Percentiles rank a stretch among this genome's conserved stretches.
phyloP scores from a whole-genome alignment of 2,888 invertebrate genomes.

The Parelbella ahira region DNA sequence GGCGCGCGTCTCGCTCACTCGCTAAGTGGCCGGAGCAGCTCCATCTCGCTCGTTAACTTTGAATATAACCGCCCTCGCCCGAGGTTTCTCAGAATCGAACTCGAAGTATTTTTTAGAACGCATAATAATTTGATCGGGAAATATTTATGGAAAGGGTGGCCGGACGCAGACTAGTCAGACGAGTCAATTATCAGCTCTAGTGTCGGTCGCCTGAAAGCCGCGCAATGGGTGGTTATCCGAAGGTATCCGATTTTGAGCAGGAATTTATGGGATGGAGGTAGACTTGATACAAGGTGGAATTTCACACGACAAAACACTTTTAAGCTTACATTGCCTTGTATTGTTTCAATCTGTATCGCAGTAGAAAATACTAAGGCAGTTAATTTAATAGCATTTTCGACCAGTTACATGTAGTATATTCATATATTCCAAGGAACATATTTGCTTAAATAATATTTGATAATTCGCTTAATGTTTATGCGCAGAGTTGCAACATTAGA shows the following conservation, averaged over 20 bases:
- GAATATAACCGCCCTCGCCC: constrained; percentile 70
- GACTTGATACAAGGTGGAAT: constrained; percentile 48
- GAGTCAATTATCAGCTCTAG: constrained; percentile 72
- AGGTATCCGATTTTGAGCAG: constrained; percentile 45
- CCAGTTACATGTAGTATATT: no score
- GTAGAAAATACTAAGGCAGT: no score
- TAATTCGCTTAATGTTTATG: no score
- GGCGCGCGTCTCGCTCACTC: constrained; percentile 52
- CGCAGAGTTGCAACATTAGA: no score
- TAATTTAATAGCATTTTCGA: no score
- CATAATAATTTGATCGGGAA: constrained; percentile 80
- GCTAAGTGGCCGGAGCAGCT: constrained; percentile 29
- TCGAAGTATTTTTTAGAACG: constrained; percentile 75
- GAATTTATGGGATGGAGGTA: constrained; percentile 65
- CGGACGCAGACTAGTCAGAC: constrained; percentile 64
- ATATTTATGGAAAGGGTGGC: constrained; percentile 79
- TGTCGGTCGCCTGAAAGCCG: constrained; percentile 57
- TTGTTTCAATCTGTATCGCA: no score
- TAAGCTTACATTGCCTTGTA: no score
- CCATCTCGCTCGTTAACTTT: constrained; percentile 56
- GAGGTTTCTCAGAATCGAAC: constrained; percentile 67
- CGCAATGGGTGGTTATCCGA: constrained; percentile 65
- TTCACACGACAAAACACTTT: constrained; percentile 48
- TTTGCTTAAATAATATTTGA: no score
- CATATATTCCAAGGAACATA: no score